Evolutionary conservation across 2,888 invertebrate genomes (phyloP).

Genomic region (Caenorhabditis japonica): DNA sequence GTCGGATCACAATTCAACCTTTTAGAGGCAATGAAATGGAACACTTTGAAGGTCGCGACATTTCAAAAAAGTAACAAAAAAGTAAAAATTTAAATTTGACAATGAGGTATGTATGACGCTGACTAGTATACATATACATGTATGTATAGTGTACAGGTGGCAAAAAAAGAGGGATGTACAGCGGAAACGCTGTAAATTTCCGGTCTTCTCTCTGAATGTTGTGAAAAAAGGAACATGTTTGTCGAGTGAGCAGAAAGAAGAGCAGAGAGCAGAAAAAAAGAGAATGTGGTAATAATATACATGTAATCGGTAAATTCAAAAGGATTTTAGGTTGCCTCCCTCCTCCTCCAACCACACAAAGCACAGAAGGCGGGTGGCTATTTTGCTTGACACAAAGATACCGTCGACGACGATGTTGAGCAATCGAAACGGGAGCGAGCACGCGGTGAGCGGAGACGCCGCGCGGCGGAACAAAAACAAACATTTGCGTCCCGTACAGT

Average conservation of each 20-base stretch:
- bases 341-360: no score
- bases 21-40: constrained; percentile 38
- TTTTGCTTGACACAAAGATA: constrained; percentile 53
- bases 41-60: constrained; percentile 30
- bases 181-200: constrained; percentile 27
- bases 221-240: neutral
- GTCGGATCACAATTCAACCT: constrained; percentile 37
- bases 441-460: constrained; percentile 29
- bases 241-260: neutral
- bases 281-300: constrained; percentile 31
- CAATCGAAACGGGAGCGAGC: constrained; percentile 46
- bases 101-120: no score
- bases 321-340: constrained; percentile 29
- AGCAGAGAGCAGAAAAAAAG: constrained; percentile 1
- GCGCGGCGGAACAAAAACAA: constrained; percentile 33
- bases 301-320: constrained; percentile 56
- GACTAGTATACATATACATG: no score
- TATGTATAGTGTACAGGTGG: no score
- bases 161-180: neutral
- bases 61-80: no score
- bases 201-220: constrained; percentile 13
- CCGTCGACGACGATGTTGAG: constrained; percentile 41
- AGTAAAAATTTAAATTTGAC: no score
- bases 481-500: no score
- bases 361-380: constrained; percentile 14